Evolutionary conservation across 2,797 vertebrate species (phyloP), one percentile per base, ranked within the genome.

Genomic region (Neosalanx taihuensis): DNA sequence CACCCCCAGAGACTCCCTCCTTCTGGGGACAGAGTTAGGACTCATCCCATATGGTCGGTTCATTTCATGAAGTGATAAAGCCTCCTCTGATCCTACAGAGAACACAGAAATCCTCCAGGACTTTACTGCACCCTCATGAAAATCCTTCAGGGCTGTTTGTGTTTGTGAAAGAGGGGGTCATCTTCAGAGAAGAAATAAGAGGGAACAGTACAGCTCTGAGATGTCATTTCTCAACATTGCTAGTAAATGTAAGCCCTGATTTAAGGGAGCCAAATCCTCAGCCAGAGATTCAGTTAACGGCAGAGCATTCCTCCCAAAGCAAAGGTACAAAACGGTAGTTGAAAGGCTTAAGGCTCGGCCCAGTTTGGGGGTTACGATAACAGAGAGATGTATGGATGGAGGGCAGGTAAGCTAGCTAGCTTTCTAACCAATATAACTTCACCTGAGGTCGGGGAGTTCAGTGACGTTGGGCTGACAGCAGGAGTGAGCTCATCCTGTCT

Each of bases 401-500:
- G 20, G 23, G 30, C 10, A 46, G n/a, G 2, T 46, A 18, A 69
- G 20, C 41, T 12, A 46, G 41, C 15, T n/a, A 56, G 18, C 18
- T 17, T n/a, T 56, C 33, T 9, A n/a, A 37, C 56, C 72, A 76
- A 72, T 79, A 74, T 79, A 76, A 83, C 76, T 78, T 62, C 85
- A 86, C 77, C n/a, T 41, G 53, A 78, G 64, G 74, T 35, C 64
- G 66, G 63, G 46, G 67, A 83, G 76, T 18, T 56, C 26, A 13
- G 4, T 30, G 66, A 84, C 78, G 81, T 82, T 82, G 81, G 74
- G 37, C 71, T 64, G 80, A 67, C 71, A 56, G 10, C 15, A n/a
- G 78, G 71, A 77, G 72, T 75, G 80, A 78, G 78, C 80, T 84
- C 70, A 76, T 72, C 68, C 64, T 7, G 30, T 31, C 62, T 66